phyloP scores from a whole-genome alignment of 1,140 invertebrate species.

The Drosophila pachea region DNA sequence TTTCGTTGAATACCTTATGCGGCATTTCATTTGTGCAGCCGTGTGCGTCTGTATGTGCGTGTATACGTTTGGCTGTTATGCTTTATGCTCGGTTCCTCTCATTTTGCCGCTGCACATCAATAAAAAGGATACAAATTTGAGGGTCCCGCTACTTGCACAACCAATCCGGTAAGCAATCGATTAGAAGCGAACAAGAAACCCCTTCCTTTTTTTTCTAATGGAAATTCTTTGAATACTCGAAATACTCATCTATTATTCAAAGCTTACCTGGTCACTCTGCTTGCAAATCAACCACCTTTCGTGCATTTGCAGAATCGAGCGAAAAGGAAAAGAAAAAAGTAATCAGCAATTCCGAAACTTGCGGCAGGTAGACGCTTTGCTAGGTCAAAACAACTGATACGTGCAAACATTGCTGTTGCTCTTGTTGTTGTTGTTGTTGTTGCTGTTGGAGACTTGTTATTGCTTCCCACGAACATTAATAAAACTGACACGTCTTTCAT shows the following conservation, averaged over 20 bases:
- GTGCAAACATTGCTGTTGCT: constrained; percentile 34
- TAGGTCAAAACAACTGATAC: constrained; percentile 45
- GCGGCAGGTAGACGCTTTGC: constrained; percentile 28
- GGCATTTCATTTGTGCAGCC: constrained; percentile 12
- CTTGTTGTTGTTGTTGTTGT: constrained; percentile 32
- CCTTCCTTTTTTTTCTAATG: too few relatives aligned
- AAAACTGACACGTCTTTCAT: constrained; percentile 65
- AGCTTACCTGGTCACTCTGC: neutral
- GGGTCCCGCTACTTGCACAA: constrained; percentile 22
- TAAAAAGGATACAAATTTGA: constrained; percentile 42
- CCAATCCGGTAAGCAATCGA: too few relatives aligned
- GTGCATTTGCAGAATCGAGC: constrained; percentile 5
- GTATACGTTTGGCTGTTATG: constrained; percentile 19
- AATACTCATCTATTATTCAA: neutral
- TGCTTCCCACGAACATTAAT: constrained; percentile 70
- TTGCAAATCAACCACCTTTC: constrained; percentile 3
- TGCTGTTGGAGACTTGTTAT: constrained; percentile 29
- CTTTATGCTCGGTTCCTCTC: constrained; percentile 1
- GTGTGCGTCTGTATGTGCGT: constrained; percentile 6
- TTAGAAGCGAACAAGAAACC: too few relatives aligned
- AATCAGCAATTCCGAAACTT: constrained; percentile 11
- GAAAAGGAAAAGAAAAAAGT: constrained; percentile 6
- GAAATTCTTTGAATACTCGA: neutral
- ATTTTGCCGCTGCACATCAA: constrained; percentile 7
- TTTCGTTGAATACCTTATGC: constrained; percentile 46